These are phyloP conservation scores for Apis laboriosa DNA, from an alignment of 1,140 invertebrate genomes.

Conservation along the genomic window DNA sequence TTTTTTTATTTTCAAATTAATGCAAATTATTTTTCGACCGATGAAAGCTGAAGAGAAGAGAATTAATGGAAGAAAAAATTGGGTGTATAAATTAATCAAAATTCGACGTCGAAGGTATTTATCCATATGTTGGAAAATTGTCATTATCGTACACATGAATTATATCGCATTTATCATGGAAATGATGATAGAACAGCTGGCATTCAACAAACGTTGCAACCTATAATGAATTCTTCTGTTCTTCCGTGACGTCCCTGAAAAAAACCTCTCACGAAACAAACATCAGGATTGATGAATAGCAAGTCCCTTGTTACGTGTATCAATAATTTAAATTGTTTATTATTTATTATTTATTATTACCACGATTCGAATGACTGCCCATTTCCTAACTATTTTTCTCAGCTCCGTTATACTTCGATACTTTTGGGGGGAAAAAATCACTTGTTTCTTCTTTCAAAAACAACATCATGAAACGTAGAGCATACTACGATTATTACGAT, in stretches of 20 bases:
- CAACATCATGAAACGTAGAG: not conserved
- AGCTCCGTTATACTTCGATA: too few relatives aligned
- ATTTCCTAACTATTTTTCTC: not conserved
- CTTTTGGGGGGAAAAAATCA: not conserved
- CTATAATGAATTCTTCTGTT: conserved; percentile 25
- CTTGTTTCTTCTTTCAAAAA: not conserved
- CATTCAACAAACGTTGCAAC: conserved; percentile 10
- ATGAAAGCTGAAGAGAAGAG: not conserved
- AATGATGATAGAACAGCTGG: conserved; percentile 29
- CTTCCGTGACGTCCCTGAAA: conserved; percentile 46
- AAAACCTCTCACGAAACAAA: conserved; percentile 12
- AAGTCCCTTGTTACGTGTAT: not conserved
- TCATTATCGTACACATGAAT: conserved; percentile 8
- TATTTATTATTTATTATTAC: not conserved
- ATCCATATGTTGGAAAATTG: conserved; percentile 4
- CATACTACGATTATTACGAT: not conserved
- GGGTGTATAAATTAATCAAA: not conserved
- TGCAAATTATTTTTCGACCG: too few relatives aligned
- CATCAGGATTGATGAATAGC: conserved; percentile 8
- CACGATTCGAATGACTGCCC: not conserved
- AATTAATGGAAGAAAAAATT: not conserved
- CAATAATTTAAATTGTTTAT: not conserved
- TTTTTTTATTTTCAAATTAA: not conserved
- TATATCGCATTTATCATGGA: conserved; percentile 24
- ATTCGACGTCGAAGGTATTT: not conserved